Percentiles rank a stretch among this genome's conserved stretches.
These are phyloP conservation scores for Stichodactyla helianthus DNA, from an alignment of 64 coral and sea anemone species.

Conservation along the genomic window DNA sequence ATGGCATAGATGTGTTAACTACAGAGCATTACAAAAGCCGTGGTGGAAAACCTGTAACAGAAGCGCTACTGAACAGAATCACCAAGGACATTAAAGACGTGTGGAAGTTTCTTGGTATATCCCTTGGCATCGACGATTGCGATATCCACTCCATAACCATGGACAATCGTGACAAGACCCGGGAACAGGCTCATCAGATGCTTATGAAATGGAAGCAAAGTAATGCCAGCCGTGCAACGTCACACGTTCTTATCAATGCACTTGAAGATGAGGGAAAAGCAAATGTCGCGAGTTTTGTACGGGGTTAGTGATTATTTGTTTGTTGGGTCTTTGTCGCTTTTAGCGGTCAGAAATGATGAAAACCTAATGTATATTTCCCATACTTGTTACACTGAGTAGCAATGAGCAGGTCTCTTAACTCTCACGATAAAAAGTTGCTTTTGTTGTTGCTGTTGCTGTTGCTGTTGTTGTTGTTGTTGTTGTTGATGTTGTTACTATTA, in stretches of 20 bases:
- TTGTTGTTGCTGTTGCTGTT: no score
- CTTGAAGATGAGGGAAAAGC: neutral
- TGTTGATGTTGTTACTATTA: no score
- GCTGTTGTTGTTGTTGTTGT: no score
- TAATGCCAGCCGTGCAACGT: neutral
- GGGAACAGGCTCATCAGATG: neutral
- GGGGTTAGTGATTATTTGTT: neutral
- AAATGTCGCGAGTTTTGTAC: neutral
- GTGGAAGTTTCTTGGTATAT: constrained; percentile 1
- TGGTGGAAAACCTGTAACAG: neutral
- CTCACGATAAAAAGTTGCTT: no score
- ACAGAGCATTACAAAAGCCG: neutral
- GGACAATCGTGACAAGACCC: neutral
- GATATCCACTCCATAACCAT: neutral
- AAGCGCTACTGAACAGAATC: neutral
- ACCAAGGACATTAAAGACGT: neutral
- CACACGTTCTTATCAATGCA: neutral
- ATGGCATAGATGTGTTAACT: neutral
- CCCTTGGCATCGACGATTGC: neutral
- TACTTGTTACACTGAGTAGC: no score
- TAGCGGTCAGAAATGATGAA: no score
- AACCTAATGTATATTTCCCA: no score
- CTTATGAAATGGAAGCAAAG: neutral
- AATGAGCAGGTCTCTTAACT: no score
- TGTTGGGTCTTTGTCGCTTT: no score